These are phyloP conservation scores for Pseudomyrmex concolor DNA, from an alignment of 1,140 invertebrate species.

Conservation along the genomic window DNA sequence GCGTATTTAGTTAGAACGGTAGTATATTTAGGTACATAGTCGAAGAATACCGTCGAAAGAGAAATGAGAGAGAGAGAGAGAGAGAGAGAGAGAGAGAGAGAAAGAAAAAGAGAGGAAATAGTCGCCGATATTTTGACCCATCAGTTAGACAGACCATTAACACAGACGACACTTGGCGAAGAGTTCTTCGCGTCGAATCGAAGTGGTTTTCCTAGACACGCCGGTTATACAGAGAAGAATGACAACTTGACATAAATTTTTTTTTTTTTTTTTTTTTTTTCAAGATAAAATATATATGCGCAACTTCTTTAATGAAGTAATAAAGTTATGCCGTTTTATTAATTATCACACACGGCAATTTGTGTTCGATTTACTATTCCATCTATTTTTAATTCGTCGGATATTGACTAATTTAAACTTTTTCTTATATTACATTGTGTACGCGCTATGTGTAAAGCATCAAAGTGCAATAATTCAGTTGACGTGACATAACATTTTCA, in stretches of 20 bases:
- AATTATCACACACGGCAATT: not conserved
- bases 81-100: no score
- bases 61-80: no score
- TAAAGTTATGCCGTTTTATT: constrained; percentile 6
- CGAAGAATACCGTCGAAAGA: not conserved
- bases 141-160: not conserved
- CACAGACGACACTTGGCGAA: not conserved
- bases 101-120: no score
- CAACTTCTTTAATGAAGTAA: no score
- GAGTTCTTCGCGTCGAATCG: not conserved
- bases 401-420: constrained; percentile 2
- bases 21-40: no score
- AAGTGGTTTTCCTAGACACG: constrained; percentile 4
- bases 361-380: constrained; percentile 13
- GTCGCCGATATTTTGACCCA: not conserved
- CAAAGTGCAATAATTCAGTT: not conserved
- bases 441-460: not conserved
- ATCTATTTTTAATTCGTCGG: constrained; percentile 15
- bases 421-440: not conserved
- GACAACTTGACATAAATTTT: not conserved
- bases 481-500: constrained; percentile 1
- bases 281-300: no score
- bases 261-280: no score
- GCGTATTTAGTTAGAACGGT: constrained; percentile 42
- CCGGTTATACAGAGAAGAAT: not conserved